These are phyloP conservation scores for Phalloptychus januarius DNA, from an alignment of 2,797 vertebrate species.

Conservation along the genomic window DNA sequence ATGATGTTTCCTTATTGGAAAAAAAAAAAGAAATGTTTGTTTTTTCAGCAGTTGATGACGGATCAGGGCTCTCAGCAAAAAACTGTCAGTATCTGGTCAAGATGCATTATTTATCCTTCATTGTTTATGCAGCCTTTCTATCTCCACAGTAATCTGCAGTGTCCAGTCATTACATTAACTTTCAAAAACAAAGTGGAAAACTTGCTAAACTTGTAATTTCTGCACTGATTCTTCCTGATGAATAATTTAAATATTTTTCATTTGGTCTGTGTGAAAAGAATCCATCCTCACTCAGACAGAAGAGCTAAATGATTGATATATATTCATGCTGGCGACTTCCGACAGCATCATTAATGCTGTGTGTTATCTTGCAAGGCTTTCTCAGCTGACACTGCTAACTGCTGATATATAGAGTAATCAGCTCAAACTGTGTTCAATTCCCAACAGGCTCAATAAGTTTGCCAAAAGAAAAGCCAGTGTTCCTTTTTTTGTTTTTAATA, in stretches of 20 bases:
- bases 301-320: background rate
- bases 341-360: background rate
- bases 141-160: slow-evolving; percentile 20
- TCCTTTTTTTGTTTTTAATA: background rate
- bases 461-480: slow-evolving; percentile 4
- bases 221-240: background rate
- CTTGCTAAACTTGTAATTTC: background rate
- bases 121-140: slow-evolving; percentile 8
- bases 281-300: background rate
- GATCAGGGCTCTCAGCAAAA: background rate
- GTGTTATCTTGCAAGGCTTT: background rate
- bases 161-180: background rate
- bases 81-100: background rate
- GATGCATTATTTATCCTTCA: background rate
- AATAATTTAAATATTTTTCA: background rate
- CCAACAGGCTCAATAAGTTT: background rate
- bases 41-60: background rate
- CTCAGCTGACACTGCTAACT: background rate
- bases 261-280: background rate
- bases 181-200: background rate
- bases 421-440: background rate
- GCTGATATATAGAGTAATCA: background rate
- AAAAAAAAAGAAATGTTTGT: background rate
- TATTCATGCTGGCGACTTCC: background rate
- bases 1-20: background rate